Conservation (phyloP, 2,888 invertebrate genomes). For the Scaptomyza cyrtandrae region DNA sequence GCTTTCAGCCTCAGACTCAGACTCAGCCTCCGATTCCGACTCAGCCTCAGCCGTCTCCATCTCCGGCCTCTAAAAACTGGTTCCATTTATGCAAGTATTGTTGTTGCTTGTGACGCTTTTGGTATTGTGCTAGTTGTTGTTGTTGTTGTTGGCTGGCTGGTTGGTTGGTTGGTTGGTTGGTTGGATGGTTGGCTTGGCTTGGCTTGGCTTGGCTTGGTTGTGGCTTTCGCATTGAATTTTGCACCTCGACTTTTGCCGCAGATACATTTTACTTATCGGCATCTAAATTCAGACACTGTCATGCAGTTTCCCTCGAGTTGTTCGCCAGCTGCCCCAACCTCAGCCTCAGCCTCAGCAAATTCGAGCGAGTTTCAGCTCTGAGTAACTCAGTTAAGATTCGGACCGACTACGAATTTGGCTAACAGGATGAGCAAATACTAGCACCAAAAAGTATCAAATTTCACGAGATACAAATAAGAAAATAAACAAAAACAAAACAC, state of each 20-base stretch:
- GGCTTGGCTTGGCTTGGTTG: background rate
- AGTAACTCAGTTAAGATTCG: constrained; percentile 1
- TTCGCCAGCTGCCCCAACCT: constrained; percentile 9
- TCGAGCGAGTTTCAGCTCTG: constrained; percentile 11
- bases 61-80: constrained; percentile 71
- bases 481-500: constrained; percentile 1
- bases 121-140: constrained; percentile 52
- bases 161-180: constrained; percentile 9
- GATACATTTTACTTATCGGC: constrained; percentile 79
- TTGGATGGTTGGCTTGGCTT: constrained; percentile 35
- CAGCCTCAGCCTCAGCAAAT: background rate
- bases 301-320: constrained; percentile 43
- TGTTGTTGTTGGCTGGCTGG: constrained; percentile 24
- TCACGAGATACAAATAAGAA: constrained; percentile 31
- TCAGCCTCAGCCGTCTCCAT: constrained; percentile 23
- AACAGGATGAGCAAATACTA: constrained; percentile 36
- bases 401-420: constrained; percentile 18
- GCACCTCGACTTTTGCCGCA: constrained; percentile 72
- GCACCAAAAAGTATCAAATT: constrained; percentile 70
- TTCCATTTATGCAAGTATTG: constrained; percentile 76
- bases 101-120: constrained; percentile 55
- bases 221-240: constrained; percentile 76
- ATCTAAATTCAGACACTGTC: constrained; percentile 74
- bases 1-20: constrained; percentile 20
- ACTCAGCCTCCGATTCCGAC: constrained; percentile 3